Conservation (phyloP, 2,888 invertebrate genomes). For the Drosophila ustulata region DNA sequence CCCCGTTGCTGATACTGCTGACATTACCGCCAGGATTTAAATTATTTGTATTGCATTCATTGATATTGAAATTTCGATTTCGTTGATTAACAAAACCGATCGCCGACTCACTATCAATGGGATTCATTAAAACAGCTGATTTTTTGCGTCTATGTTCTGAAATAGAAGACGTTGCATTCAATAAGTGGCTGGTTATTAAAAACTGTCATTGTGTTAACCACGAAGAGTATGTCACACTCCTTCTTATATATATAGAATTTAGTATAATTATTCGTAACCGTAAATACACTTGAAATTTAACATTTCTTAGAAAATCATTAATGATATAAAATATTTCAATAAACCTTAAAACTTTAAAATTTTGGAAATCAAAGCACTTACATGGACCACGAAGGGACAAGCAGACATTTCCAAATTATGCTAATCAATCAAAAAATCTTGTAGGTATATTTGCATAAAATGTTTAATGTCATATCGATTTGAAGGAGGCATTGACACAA, state of each 20-base stretch:
- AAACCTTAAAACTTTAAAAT: no score
- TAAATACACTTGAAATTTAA: neutral
- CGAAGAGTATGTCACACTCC: no score
- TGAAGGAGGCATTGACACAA: no score
- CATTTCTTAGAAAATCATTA: no score
- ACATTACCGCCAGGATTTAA: neutral
- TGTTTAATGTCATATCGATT: no score
- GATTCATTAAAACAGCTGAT: slow-evolving; percentile 23
- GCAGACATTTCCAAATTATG: no score
- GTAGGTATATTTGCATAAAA: no score
- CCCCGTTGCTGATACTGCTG: slow-evolving; percentile 14
- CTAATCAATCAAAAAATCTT: no score
- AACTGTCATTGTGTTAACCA: no score
- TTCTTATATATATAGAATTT: neutral
- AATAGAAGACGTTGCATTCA: neutral
- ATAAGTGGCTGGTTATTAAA: neutral
- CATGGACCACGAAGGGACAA: no score
- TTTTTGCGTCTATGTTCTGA: neutral
- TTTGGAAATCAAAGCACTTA: no score
- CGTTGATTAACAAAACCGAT: slow-evolving; percentile 25
- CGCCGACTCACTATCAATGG: slow-evolving; percentile 12
- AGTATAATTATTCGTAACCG: neutral
- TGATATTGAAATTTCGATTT: slow-evolving; percentile 10
- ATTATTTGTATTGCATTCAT: slow-evolving; percentile 15
- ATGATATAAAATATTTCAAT: no score